Evolutionary conservation across 2,888 invertebrate genomes (phyloP).

Genomic region (Dynastes hyllus): DNA sequence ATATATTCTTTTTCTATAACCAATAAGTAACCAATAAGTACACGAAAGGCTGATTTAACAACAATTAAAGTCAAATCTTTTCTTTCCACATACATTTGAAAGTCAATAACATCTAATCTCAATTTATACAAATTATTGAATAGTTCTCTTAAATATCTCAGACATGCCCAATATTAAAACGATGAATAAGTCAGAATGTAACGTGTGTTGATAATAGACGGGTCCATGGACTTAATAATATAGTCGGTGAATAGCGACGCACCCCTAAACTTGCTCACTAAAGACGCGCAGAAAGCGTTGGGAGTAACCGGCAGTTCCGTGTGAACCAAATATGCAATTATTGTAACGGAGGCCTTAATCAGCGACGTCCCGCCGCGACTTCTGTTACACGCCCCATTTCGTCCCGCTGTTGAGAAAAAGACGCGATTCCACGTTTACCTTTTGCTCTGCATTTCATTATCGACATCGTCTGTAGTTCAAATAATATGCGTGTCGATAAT

Average conservation of each 20-base stretch:
- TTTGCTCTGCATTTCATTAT: constrained; percentile 51
- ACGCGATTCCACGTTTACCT: constrained; percentile 38
- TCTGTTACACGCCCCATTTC: constrained; percentile 59
- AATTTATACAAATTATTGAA: neutral
- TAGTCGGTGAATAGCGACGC: constrained; percentile 61
- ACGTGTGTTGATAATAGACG: constrained; percentile 58
- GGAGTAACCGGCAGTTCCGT: constrained; percentile 64
- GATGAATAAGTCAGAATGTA: constrained; percentile 44
- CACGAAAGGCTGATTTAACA: no score
- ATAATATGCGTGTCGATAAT: constrained; percentile 40
- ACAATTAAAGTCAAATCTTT: no score
- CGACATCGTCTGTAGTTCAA: constrained; percentile 28
- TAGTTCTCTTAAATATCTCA: neutral
- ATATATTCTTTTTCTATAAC: no score
- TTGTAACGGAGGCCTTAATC: constrained; percentile 69
- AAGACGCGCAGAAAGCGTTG: constrained; percentile 62
- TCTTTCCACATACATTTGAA: neutral
- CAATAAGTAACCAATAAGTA: no score
- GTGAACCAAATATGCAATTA: constrained; percentile 70
- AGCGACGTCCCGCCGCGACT: constrained; percentile 59
- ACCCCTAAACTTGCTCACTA: constrained; percentile 64
- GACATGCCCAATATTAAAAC: neutral
- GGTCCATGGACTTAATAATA: constrained; percentile 58
- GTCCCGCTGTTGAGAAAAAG: constrained; percentile 66
- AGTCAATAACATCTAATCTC: neutral